A percentile compares a stretch with the other conserved stretches of the same genome.
Conservation (phyloP, 2,797 vertebrate genomes). For the Xerus rutilus region DNA sequence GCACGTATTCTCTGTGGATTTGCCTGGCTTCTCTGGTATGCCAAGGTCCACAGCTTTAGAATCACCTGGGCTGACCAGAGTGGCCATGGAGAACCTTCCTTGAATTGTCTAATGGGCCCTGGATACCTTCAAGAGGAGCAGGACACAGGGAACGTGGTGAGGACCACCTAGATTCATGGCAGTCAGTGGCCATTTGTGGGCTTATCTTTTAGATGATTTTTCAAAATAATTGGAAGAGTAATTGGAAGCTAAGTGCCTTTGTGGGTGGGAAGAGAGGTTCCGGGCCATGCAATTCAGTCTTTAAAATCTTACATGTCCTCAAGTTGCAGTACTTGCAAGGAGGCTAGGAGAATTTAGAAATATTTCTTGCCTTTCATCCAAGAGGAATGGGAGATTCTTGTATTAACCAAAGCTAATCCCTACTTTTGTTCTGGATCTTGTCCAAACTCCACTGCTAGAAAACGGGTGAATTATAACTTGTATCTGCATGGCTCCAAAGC, state of each 20-base stretch:
- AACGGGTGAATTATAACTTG: neutral
- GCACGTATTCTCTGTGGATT: neutral
- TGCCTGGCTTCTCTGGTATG: neutral
- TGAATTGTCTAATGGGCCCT: neutral
- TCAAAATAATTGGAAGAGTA: neutral
- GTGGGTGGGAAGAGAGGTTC: neutral
- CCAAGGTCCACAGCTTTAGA: neutral
- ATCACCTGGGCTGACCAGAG: neutral
- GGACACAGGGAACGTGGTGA: neutral
- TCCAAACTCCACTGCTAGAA: neutral
- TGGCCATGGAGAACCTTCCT: neutral
- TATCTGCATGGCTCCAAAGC: neutral
- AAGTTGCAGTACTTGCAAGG: neutral
- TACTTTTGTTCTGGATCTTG: neutral
- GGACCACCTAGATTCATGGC: neutral
- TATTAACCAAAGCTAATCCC: neutral
- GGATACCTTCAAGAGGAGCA: neutral
- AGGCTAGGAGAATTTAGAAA: constrained; percentile 7
- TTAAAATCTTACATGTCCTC: neutral
- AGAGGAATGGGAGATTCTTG: neutral
- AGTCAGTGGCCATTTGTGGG: too few species aligned
- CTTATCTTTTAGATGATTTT: neutral
- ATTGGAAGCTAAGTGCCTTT: neutral
- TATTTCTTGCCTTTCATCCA: neutral
- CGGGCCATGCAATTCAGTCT: neutral